phyloP scores from a whole-genome alignment of 2,888 invertebrate genomes.

The Hoplodrina ambigua region DNA sequence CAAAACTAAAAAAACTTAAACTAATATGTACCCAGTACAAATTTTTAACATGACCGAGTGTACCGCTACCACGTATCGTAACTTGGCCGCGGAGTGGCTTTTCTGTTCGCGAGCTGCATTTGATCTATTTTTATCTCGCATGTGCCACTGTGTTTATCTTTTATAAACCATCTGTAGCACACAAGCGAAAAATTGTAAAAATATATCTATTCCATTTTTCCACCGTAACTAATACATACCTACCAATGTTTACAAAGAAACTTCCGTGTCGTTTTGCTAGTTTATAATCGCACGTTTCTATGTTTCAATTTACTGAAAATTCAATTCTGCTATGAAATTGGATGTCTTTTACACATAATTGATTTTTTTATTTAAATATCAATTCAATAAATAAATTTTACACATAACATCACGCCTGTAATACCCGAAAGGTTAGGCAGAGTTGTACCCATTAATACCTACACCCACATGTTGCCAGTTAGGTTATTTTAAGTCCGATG shows the following conservation, averaged over 20 bases:
- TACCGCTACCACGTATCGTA: slow-evolving; percentile 56
- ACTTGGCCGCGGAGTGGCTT: slow-evolving; percentile 64
- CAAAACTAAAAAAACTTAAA: no score
- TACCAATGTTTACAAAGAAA: slow-evolving; percentile 38
- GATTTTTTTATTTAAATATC: no score
- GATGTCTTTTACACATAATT: no score
- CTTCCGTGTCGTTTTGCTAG: slow-evolving; percentile 22
- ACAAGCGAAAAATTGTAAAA: slow-evolving; percentile 52
- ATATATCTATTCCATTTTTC: slow-evolving; percentile 39
- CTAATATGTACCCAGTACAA: neutral
- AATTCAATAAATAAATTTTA: no score
- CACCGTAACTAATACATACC: slow-evolving; percentile 19
- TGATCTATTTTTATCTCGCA: slow-evolving; percentile 73
- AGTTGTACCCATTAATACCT: no score
- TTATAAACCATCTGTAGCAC: slow-evolving; percentile 64
- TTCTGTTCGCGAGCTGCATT: slow-evolving; percentile 67
- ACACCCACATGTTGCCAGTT: no score
- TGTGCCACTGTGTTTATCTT: slow-evolving; percentile 66
- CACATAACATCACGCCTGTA: no score
- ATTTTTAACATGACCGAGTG: slow-evolving; percentile 33
- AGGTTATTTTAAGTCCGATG: no score
- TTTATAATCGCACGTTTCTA: slow-evolving; percentile 21
- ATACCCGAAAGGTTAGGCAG: no score
- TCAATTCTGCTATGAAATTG: slow-evolving; percentile 25
- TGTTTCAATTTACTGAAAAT: slow-evolving; percentile 29